Evolutionary conservation across 2,888 invertebrate genomes (phyloP), one percentile per base, ranked within the genome.

Genomic region (Apantesis nais): DNA sequence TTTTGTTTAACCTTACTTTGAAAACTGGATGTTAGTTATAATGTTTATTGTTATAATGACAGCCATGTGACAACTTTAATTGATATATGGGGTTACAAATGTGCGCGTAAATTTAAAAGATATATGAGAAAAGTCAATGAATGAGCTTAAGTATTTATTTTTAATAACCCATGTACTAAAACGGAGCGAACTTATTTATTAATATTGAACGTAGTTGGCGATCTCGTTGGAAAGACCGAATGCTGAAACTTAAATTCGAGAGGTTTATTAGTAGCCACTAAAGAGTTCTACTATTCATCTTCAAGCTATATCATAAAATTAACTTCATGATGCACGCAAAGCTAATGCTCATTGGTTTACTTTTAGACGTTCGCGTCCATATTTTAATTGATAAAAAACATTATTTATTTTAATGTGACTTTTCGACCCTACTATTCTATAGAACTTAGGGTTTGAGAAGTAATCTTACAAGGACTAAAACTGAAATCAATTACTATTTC

Each of bases 61-160:
- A 31, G 48, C 64, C n/a, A n/a, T 52, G 48, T 48, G 48, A 52
- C n/a, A 55, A n/a, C n/a, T 55, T 55, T 44, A 44, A 44, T 34
- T 34, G 34, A 44, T 44, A 19, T 5, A 14, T 44, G 19, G 22
- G 22, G 19, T 19, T 22, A 48, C 48, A 48, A 8, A 48, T 48
- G n/a, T n/a, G n/a, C n/a, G n/a, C n/a, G 48, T 22, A 22, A 19
- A 22, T 5, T 8, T 39, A 39, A 11, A 48, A 19, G 19, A 48
- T 48, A 19, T 5, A 44, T 19, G 44, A 44, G 19, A 48, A 48
- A 48, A 1, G 19, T 5, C 48, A 1, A 5, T 48, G 22, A 48
- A 48, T 8, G 8, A 22, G 48, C 22, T 48, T 22, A 22, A 19
- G 44, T 44, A 19, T 16, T 19, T 44, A 19, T 19, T 19, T 19